Evolutionary conservation across 1,140 invertebrate species (phyloP).

Genomic region (Zaprionus capensis): DNA sequence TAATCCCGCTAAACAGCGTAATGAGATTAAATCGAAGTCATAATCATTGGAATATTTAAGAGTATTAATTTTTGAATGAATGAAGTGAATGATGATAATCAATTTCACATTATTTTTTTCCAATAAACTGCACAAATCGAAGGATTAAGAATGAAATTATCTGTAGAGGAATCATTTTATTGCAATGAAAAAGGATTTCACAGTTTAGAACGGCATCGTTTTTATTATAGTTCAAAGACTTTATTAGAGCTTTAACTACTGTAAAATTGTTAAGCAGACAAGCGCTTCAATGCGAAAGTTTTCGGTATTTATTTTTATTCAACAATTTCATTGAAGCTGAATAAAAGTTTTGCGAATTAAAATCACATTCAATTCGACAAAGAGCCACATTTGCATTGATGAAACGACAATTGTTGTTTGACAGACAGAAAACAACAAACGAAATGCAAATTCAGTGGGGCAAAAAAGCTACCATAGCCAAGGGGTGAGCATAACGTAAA

Average conservation of each 20-base stretch:
- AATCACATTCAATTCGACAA: constrained; percentile 53
- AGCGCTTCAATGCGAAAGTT: background rate
- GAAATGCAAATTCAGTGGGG: constrained; percentile 61
- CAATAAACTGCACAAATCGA: too few relatives aligned
- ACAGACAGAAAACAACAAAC: constrained; percentile 43
- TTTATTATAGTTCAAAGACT: too few relatives aligned
- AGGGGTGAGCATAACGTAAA: background rate
- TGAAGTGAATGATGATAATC: too few relatives aligned
- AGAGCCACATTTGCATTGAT: constrained; percentile 67
- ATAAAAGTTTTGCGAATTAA: constrained; percentile 35
- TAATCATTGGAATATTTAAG: too few relatives aligned
- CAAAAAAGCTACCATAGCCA: constrained; percentile 7
- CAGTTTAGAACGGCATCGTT: too few relatives aligned
- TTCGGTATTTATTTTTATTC: constrained; percentile 9
- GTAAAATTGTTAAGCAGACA: background rate
- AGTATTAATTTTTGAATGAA: too few relatives aligned
- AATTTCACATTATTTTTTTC: too few relatives aligned
- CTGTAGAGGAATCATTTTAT: too few relatives aligned
- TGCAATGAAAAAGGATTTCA: too few relatives aligned
- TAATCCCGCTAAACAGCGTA: background rate
- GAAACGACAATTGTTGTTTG: constrained; percentile 70
- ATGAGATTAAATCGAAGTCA: background rate
- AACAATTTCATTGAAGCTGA: constrained; percentile 5
- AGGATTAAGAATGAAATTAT: too few relatives aligned
- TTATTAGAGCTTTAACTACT: background rate